Evolutionary conservation across 1,140 invertebrate species (phyloP).

Genomic region (Pseudomyrmex concolor): DNA sequence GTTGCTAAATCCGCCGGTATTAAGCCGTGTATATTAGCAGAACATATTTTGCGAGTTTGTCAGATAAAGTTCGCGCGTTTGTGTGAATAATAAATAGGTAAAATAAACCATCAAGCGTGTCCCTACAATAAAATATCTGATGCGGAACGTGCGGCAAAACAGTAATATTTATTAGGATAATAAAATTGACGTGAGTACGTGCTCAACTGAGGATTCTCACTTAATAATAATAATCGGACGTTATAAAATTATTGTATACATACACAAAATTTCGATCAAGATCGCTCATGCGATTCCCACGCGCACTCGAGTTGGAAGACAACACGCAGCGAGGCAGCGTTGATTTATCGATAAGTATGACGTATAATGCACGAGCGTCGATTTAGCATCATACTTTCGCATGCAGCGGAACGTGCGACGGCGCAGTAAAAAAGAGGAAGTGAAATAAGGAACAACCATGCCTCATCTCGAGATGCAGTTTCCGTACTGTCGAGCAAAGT

Average conservation of each 20-base stretch:
- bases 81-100: conserved; percentile 9
- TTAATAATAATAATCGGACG: conserved; percentile 6
- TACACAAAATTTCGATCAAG: too few species aligned
- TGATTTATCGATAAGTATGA: conserved; percentile 15
- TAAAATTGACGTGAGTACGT: neutral
- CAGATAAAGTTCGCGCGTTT: neutral
- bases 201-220: neutral
- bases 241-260: neutral
- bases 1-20: conserved; percentile 14
- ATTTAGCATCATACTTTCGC: conserved; percentile 57
- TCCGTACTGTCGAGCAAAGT: conserved; percentile 13
- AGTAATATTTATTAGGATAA: neutral
- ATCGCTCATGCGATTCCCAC: conserved; percentile 2
- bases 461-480: conserved; percentile 34
- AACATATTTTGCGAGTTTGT: conserved; percentile 28
- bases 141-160: neutral
- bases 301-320: neutral
- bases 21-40: conserved; percentile 32
- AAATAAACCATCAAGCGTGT: neutral
- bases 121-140: neutral
- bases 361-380: conserved; percentile 29
- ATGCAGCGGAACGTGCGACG: conserved; percentile 17
- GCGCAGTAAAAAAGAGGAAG: conserved; percentile 20
- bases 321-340: neutral
- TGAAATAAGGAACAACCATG: conserved; percentile 1